phyloP scores from a whole-genome alignment of 2,888 invertebrate genomes.

The Tubulanus polymorphus region DNA sequence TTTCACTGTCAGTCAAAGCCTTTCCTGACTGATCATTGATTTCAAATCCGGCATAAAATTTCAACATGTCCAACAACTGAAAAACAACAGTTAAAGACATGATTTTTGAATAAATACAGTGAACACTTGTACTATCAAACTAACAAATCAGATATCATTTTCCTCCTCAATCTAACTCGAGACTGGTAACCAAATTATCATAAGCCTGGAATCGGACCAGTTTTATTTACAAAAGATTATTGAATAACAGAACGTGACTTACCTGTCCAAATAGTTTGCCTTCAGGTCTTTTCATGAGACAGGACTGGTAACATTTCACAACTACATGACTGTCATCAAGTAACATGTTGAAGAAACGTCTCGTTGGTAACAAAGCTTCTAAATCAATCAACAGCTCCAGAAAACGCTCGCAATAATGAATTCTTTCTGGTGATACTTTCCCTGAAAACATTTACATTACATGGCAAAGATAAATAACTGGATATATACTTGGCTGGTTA shows the following conservation, averaged over 20 bases:
- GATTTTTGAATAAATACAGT: background rate
- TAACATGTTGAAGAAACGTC: slow-evolving; percentile 94
- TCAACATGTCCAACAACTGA: slow-evolving; percentile 88
- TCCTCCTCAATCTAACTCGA: no score
- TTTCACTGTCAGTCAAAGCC: slow-evolving; percentile 86
- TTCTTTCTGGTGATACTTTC: slow-evolving; percentile 55
- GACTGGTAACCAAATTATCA: no score
- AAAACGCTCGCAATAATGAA: slow-evolving; percentile 89
- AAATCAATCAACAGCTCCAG: slow-evolving; percentile 93
- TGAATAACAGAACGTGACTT: slow-evolving; percentile 50
- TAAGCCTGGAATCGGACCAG: no score
- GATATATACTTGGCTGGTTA: background rate
- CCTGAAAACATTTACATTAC: no score
- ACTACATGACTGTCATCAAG: slow-evolving; percentile 93
- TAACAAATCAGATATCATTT: no score
- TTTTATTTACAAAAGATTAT: no score
- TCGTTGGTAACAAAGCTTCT: slow-evolving; percentile 89
- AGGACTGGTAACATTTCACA: slow-evolving; percentile 79
- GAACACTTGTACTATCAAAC: no score
- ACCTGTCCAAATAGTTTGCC: slow-evolving; percentile 91
- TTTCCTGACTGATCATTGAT: slow-evolving; percentile 96
- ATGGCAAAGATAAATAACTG: no score
- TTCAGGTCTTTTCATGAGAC: slow-evolving; percentile 68
- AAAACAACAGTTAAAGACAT: slow-evolving; percentile 41
- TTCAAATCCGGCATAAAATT: slow-evolving; percentile 95